Percentiles rank a stretch among this genome's conserved stretches.
Conservation (phyloP, 2,888 invertebrate genomes). For the Gymnocheta viridis region DNA sequence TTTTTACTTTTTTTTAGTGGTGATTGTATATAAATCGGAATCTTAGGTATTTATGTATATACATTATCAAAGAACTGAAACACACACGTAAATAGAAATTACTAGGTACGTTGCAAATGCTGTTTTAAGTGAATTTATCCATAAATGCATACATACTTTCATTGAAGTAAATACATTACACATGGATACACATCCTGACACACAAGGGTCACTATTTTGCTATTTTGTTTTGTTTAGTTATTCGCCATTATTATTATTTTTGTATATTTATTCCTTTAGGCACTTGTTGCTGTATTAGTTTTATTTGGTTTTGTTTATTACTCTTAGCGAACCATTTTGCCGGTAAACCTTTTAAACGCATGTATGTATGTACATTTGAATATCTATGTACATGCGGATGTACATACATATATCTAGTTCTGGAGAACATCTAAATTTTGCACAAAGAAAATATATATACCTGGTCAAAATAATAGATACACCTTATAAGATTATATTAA, state of each 20-base stretch:
- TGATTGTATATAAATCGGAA: conserved; percentile 22
- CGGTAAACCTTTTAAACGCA: neutral
- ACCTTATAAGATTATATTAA: no score
- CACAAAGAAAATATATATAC: no score
- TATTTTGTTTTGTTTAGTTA: conserved; percentile 24
- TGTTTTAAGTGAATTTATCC: neutral
- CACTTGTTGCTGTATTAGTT: conserved; percentile 41
- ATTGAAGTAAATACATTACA: neutral
- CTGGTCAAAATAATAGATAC: no score
- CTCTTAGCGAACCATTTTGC: neutral
- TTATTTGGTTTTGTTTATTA: neutral
- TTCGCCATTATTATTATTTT: neutral
- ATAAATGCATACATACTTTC: neutral
- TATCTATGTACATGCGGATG: neutral
- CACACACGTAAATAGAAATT: neutral
- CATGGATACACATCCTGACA: neutral
- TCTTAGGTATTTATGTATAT: conserved; percentile 3
- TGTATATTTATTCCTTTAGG: neutral
- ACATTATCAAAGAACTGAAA: neutral
- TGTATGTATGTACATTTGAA: neutral
- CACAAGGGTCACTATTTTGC: neutral
- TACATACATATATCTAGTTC: neutral
- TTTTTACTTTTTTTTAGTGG: neutral
- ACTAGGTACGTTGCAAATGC: conserved; percentile 4
- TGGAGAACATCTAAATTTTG: no score